These are phyloP conservation scores for Meda fulgida DNA, from an alignment of 2,797 vertebrate species.

Conservation along the genomic window DNA sequence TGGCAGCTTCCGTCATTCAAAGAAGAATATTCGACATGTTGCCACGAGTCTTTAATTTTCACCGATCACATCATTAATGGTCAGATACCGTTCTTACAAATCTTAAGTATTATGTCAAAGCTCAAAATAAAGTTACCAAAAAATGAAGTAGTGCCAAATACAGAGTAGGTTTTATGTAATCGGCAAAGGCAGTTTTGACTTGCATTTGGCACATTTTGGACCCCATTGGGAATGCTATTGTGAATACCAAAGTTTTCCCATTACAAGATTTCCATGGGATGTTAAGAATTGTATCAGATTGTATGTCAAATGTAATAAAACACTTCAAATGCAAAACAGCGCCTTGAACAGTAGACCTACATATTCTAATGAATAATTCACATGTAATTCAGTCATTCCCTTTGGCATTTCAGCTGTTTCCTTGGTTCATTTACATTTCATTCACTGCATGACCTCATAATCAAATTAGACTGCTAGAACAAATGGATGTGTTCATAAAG, in stretches of 20 bases:
- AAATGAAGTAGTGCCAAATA: too few relatives aligned
- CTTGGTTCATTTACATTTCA: constrained; percentile 63
- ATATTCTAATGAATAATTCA: constrained; percentile 64
- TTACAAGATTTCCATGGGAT: constrained; percentile 29
- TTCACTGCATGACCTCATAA: constrained; percentile 62
- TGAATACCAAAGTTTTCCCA: constrained; percentile 20
- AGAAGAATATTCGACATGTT: neutral
- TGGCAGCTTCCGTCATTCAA: neutral
- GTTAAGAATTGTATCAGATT: constrained; percentile 51
- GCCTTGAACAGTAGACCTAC: constrained; percentile 56
- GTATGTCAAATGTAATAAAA: constrained; percentile 58
- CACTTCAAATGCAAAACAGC: constrained; percentile 61
- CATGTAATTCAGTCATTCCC: constrained; percentile 63
- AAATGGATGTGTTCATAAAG: constrained; percentile 57
- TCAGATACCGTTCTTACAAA: neutral
- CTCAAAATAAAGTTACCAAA: neutral
- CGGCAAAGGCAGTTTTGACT: neutral
- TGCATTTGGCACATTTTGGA: neutral
- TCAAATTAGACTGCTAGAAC: constrained; percentile 64
- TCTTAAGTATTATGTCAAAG: neutral
- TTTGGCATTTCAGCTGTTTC: constrained; percentile 62
- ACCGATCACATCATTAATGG: neutral
- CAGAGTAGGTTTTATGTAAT: neutral
- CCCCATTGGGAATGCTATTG: constrained; percentile 2
- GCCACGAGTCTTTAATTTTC: neutral